These are phyloP conservation scores for Sacculina carcini DNA, from an alignment of 2,888 invertebrate species.

Conservation along the genomic window DNA sequence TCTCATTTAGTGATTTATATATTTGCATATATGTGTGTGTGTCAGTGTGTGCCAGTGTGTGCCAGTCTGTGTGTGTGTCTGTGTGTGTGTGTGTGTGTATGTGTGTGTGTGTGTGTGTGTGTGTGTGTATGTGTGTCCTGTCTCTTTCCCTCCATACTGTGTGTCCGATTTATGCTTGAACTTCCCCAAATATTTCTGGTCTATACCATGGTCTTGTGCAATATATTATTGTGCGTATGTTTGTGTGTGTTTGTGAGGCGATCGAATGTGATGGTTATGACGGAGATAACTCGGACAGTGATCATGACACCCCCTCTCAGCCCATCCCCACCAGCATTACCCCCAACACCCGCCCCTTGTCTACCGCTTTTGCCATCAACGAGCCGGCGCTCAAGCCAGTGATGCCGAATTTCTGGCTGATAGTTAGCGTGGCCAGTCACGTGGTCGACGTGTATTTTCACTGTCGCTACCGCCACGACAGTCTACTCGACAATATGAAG, in stretches of 20 bases:
- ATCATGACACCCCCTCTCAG: constrained; percentile 11
- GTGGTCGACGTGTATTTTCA: constrained; percentile 21
- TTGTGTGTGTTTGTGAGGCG: too few species aligned
- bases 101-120: background rate
- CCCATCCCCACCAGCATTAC: too few species aligned
- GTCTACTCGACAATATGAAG: background rate
- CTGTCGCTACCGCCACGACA: constrained; percentile 7
- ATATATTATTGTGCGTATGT: too few species aligned
- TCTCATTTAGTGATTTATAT: too few species aligned
- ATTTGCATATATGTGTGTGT: background rate
- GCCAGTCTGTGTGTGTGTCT: background rate
- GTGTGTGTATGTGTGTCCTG: background rate
- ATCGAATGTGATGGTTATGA: constrained; percentile 13
- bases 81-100: background rate
- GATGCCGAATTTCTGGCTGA: constrained; percentile 23
- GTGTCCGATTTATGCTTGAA: background rate
- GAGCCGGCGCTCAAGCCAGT: constrained; percentile 15
- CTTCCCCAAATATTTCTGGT: background rate
- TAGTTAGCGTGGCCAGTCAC: constrained; percentile 19
- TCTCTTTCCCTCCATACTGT: background rate
- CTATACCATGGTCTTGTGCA: too few species aligned
- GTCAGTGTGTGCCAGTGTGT: too few species aligned
- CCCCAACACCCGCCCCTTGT: too few species aligned
- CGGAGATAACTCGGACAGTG: constrained; percentile 8
- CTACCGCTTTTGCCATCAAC: too few species aligned